A percentile compares a stretch with the other conserved stretches of the same genome.
Evolutionary conservation across 2,797 vertebrate species (phyloP).

Genomic region (Pseudochaenichthys georgianus): DNA sequence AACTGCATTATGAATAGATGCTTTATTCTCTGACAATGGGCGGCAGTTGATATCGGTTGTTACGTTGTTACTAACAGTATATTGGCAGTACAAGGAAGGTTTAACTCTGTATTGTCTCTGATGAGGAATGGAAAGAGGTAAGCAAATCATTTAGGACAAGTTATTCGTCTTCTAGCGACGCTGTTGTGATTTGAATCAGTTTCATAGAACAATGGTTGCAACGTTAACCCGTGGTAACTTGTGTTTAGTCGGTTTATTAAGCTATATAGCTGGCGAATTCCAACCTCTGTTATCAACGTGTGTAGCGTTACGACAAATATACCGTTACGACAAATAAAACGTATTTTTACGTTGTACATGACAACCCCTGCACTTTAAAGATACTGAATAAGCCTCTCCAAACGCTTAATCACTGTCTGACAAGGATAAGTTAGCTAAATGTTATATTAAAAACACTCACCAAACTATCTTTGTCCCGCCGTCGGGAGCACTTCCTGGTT

Average conservation of each 20-base stretch:
- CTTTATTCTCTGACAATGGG: conserved; percentile 40
- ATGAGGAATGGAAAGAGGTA: conserved; percentile 26
- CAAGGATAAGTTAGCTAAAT: background rate
- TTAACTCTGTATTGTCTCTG: background rate
- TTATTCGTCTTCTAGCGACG: background rate
- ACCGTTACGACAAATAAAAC: background rate
- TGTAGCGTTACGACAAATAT: background rate
- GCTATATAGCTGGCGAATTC: background rate
- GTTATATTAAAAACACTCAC: conserved; percentile 37
- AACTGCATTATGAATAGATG: conserved; percentile 24
- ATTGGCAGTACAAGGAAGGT: background rate
- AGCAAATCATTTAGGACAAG: conserved; percentile 1
- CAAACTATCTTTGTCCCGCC: conserved; percentile 5
- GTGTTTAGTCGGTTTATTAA: background rate
- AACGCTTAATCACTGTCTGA: background rate
- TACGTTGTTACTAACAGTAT: conserved; percentile 3
- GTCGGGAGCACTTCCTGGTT: conserved; percentile 28
- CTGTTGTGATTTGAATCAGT: background rate
- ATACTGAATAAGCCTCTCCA: background rate
- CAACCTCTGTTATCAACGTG: background rate
- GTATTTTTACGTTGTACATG: background rate
- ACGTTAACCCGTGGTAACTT: background rate
- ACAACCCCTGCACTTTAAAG: background rate
- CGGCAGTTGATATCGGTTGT: conserved; percentile 20
- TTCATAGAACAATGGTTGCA: background rate